Base-by-base conservation (phyloP, 2,113 vertebrate genomes). In the Sander lucioperca region DNA sequence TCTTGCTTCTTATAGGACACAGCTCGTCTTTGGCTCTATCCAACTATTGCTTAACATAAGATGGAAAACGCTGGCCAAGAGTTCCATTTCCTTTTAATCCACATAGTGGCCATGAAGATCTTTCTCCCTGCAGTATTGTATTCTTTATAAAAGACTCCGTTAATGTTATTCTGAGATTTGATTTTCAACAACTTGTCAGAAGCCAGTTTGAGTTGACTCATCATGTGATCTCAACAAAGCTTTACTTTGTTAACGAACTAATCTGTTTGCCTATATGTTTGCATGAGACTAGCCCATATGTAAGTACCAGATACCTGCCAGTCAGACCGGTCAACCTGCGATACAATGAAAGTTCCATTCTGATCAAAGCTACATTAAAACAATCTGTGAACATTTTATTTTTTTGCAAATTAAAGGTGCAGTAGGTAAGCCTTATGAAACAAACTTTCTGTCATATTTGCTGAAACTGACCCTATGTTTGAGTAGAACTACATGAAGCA, bases 1-100 rank as follows among this genome's bases (percentile, higher is more conserved):
- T 86, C 62, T 67, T 48, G 2, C 16, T 74, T 79, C 80, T 74
- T 79, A 77, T 73, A 74, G 77, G 70, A 85, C 51, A 6, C 75
- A 30, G 62, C 79, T 76, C 2, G 3, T 58, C 77, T 77, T 62
- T 45, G 21, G 33, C 68, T 77, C 53, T 16, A 43, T 86, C 10
- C 67, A 67, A 39, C 76, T 59, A 50, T 71, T 45, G 71, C 64
- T 39, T 15, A 36, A 83, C 53, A 82, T 80, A 59, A 53, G 61
- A 74, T 66, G 70, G 67, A 71, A 57, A 75, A 67, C 14, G 2
- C 63, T 5, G 23, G 39, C 58, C 47, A 19, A 45, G 73, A 75
- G 36, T 54, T 59, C 30, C 19, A 7, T 64, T 72, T 79, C 18
- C 56, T 71, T 77, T 79, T 57, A 61, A 47, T 65, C 84, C 62